Evolutionary conservation across 2,888 invertebrate species (phyloP).

Genomic region (Xylota sylvarum): DNA sequence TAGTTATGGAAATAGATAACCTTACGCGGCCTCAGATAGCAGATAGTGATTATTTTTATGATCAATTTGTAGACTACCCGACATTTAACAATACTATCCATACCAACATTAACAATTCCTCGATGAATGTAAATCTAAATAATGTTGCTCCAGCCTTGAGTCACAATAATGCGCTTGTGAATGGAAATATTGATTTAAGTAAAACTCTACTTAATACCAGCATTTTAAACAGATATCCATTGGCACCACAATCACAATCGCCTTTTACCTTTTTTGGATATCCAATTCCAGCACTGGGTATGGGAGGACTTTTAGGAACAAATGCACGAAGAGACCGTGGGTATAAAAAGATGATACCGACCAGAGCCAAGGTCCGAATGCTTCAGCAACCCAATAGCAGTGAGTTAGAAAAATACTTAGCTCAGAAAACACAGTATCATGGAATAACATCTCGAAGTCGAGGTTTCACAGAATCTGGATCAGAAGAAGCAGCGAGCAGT

Average conservation of each 20-base stretch:
- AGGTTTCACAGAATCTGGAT: conserved; percentile 78
- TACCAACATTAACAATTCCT: conserved; percentile 76
- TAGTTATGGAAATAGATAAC: conserved; percentile 85
- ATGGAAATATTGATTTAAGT: conserved; percentile 86
- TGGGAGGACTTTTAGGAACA: conserved; percentile 88
- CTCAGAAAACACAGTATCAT: conserved; percentile 79
- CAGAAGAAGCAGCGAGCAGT: conserved; percentile 81
- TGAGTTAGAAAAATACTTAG: conserved; percentile 84
- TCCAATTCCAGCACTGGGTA: conserved; percentile 90
- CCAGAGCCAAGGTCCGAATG: conserved; percentile 83
- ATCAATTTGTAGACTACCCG: conserved; percentile 92
- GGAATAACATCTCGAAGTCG: conserved; percentile 79
- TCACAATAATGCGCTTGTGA: conserved; percentile 85
- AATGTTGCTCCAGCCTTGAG: conserved; percentile 85
- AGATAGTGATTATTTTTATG: conserved; percentile 93
- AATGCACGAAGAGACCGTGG: conserved; percentile 82
- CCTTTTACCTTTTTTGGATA: conserved; percentile 94
- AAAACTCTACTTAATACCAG: conserved; percentile 84
- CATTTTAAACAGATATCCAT: conserved; percentile 82
- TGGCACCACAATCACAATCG: conserved; percentile 80
- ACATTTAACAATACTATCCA: conserved; percentile 87
- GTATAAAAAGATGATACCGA: conserved; percentile 82
- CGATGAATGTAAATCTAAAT: conserved; percentile 81
- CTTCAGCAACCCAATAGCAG: conserved; percentile 82
- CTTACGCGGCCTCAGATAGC: conserved; percentile 88